These are phyloP conservation scores for Ophthalmotilapia sp. DNA, from an alignment of 2,113 vertebrate species.

Conservation along the genomic window DNA sequence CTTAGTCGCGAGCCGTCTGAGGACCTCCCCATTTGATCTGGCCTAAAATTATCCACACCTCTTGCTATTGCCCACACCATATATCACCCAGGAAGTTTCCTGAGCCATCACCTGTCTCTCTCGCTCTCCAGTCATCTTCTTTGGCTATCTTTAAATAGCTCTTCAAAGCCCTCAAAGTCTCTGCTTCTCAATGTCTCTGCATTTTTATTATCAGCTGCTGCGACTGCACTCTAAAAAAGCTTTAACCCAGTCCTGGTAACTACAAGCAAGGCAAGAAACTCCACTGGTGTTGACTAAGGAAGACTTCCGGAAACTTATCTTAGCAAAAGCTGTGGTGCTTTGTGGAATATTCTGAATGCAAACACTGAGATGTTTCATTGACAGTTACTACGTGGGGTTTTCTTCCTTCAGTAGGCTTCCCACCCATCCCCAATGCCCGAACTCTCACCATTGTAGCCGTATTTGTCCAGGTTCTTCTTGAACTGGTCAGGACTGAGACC, in stretches of 20 bases:
- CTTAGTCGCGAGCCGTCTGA: conserved; percentile 17
- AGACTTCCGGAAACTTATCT: not conserved
- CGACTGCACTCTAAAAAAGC: conserved; percentile 35
- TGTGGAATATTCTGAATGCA: not conserved
- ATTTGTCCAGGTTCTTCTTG: conserved; percentile 84
- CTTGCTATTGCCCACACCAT: conserved; percentile 41
- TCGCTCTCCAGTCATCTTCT: conserved; percentile 62
- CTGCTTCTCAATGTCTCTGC: conserved; percentile 61
- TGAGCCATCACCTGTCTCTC: conserved; percentile 72
- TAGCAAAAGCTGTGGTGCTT: not conserved
- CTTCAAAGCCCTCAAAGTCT: conserved; percentile 64
- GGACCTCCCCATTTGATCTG: conserved; percentile 28
- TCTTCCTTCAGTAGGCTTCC: not conserved
- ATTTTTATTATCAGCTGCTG: conserved; percentile 64
- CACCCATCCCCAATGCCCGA: not conserved
- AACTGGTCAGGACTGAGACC: conserved; percentile 81
- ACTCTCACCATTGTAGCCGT: conserved; percentile 83
- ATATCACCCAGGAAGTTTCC: conserved; percentile 69
- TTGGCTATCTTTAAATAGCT: conserved; percentile 70
- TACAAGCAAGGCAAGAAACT: not conserved
- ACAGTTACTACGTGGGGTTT: not conserved
- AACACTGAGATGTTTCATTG: not conserved
- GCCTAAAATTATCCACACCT: conserved; percentile 60
- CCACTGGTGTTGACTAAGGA: not conserved
- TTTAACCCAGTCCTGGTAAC: not conserved